Percentiles rank a stretch among this genome's conserved stretches.
Evolutionary conservation across 1,140 invertebrate genomes (phyloP).

Genomic region (Steinernema feltiae): DNA sequence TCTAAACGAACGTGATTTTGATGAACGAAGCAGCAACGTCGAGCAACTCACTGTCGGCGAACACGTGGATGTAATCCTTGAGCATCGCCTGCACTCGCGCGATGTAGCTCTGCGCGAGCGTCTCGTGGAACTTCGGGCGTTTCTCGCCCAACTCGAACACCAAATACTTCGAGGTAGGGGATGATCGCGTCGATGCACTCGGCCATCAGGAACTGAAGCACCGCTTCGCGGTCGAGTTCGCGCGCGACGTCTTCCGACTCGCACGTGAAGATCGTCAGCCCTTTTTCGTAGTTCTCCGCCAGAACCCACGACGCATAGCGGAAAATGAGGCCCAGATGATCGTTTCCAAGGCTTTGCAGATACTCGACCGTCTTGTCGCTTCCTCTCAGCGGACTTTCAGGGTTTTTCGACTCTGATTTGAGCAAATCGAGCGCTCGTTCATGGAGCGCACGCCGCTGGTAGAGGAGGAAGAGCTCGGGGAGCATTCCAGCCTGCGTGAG

Average conservation of each 20-base stretch:
- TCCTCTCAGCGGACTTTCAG: slow-evolving; percentile 73
- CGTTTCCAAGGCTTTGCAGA: slow-evolving; percentile 78
- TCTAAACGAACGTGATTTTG: slow-evolving; percentile 47
- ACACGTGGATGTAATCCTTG: slow-evolving; percentile 50
- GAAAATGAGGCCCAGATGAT: slow-evolving; percentile 82
- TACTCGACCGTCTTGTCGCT: slow-evolving; percentile 79
- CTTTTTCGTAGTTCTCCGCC: slow-evolving; percentile 28
- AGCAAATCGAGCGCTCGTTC: slow-evolving; percentile 74
- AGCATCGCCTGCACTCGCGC: slow-evolving; percentile 55
- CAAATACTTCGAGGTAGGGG: slow-evolving; percentile 84
- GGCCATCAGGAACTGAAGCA: slow-evolving; percentile 78
- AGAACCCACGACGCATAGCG: slow-evolving; percentile 87
- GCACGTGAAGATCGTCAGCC: slow-evolving; percentile 66
- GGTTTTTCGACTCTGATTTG: slow-evolving; percentile 71
- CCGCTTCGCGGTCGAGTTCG: slow-evolving; percentile 75
- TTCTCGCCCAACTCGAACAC: slow-evolving; percentile 81
- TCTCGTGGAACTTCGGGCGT: slow-evolving; percentile 80
- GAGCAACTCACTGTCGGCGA: slow-evolving; percentile 31
- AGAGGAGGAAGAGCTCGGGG: slow-evolving; percentile 87
- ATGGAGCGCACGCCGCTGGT: slow-evolving; percentile 66
- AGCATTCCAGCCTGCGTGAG: slow-evolving; percentile 79
- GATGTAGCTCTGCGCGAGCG: slow-evolving; percentile 65
- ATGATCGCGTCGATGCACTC: slow-evolving; percentile 75
- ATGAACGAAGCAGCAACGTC: slow-evolving; percentile 39
- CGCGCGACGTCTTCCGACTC: slow-evolving; percentile 83